A percentile compares a stretch with the other conserved stretches of the same genome.
Evolutionary conservation across 2,797 vertebrate genomes (phyloP).

Genomic region (Poeciliopsis turneri): DNA sequence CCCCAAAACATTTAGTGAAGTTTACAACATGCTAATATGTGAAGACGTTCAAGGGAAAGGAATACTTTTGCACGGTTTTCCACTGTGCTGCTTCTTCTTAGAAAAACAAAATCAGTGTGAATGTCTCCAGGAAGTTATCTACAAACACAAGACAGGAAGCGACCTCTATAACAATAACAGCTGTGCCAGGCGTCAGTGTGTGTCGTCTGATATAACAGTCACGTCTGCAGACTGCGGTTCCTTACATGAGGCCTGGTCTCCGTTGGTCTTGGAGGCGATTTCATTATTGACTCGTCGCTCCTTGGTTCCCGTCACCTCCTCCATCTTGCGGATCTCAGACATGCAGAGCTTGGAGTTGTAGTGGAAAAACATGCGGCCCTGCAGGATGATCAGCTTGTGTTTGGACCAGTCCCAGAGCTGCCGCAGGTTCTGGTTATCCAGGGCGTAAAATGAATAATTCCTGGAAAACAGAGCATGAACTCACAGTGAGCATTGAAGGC

Average conservation of each 20-base stretch:
- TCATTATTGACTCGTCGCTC: conserved; percentile 88
- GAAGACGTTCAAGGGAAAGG: not conserved
- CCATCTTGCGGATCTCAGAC: conserved; percentile 93
- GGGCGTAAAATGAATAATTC: conserved; percentile 95
- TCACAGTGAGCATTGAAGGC: conserved; percentile 15
- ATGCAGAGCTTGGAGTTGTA: conserved; percentile 97
- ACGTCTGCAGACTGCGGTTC: conserved; percentile 8
- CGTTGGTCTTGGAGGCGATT: conserved; percentile 93
- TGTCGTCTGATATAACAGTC: conserved; percentile 18
- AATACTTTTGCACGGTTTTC: conserved; percentile 6
- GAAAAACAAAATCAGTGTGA: conserved; percentile 36
- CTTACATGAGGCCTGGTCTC: conserved; percentile 98
- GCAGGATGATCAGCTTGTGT: conserved; percentile 91
- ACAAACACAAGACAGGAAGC: conserved; percentile 61
- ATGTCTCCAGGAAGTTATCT: conserved; percentile 34
- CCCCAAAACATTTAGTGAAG: not conserved
- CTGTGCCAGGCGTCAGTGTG: conserved; percentile 13
- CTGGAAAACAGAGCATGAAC: conserved; percentile 68
- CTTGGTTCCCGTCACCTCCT: conserved; percentile 90
- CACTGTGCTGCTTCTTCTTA: conserved; percentile 47
- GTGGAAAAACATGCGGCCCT: conserved; percentile 95
- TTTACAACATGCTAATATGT: not conserved
- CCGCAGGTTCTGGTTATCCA: conserved; percentile 96
- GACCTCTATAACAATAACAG: conserved; percentile 50
- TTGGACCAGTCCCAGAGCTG: conserved; percentile 99